Conservation (phyloP, 1,140 invertebrate genomes). For the Sarcophaga bullata region DNA sequence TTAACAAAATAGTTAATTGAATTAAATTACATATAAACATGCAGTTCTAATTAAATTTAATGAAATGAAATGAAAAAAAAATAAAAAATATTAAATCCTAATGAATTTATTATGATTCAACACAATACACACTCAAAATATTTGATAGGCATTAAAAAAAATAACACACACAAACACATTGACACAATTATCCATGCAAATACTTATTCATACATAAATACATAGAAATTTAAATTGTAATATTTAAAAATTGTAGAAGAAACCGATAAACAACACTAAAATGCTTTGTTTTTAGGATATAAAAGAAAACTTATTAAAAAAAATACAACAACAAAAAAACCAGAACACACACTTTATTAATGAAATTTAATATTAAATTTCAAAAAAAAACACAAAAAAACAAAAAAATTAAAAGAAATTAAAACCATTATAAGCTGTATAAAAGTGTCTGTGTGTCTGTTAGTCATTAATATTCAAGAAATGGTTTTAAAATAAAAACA, state of each 20-base stretch:
- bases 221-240: neutral
- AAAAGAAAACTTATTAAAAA: neutral
- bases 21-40: conserved; percentile 28
- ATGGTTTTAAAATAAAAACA: conserved; percentile 3
- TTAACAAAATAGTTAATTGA: conserved; percentile 33
- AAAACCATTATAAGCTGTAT: neutral
- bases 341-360: neutral
- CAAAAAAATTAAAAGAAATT: neutral
- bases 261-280: neutral
- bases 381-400: neutral
- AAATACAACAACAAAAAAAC: neutral
- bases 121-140: neutral
- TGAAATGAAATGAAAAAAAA: neutral
- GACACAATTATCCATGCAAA: neutral
- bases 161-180: no score
- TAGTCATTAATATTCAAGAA: neutral
- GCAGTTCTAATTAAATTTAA: conserved; percentile 11
- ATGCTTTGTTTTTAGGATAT: conserved; percentile 15
- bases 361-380: neutral
- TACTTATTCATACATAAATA: neutral
- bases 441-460: conserved; percentile 12
- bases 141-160: no score
- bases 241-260: neutral
- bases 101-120: conserved; percentile 35
- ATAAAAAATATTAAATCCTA: conserved; percentile 1